Evolutionary conservation across 1,140 invertebrate species (phyloP).

Genomic region (Zaprionus davidi): DNA sequence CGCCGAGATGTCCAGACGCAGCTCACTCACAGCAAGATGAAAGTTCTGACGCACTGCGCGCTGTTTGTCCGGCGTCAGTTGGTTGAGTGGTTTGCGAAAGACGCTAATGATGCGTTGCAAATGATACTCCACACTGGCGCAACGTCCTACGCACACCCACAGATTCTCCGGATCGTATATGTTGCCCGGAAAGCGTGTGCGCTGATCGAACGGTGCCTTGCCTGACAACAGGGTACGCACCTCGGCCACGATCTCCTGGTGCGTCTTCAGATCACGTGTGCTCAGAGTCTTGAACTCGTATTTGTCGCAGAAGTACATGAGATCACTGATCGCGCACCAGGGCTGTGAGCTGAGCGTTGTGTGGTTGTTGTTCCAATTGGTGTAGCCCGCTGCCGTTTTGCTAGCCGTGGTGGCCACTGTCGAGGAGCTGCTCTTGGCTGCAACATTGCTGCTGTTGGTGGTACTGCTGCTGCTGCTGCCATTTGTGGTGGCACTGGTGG

Average conservation of each 20-base stretch:
- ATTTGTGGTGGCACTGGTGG: slow-evolving; percentile 6
- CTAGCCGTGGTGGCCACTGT: slow-evolving; percentile 19
- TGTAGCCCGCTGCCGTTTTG: slow-evolving; percentile 60
- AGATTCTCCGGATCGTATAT: slow-evolving; percentile 80
- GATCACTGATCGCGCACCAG: slow-evolving; percentile 77
- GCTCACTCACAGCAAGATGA: slow-evolving; percentile 74
- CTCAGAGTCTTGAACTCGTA: slow-evolving; percentile 76
- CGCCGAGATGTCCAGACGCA: slow-evolving; percentile 78
- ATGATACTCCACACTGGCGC: slow-evolving; percentile 78
- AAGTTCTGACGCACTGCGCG: slow-evolving; percentile 76
- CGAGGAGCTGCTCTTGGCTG: slow-evolving; percentile 6
- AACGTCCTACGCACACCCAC: slow-evolving; percentile 79
- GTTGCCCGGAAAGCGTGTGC: slow-evolving; percentile 75
- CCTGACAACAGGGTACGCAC: slow-evolving; percentile 61
- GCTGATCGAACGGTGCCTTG: slow-evolving; percentile 70
- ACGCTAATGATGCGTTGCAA: slow-evolving; percentile 74
- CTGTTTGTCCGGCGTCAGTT: slow-evolving; percentile 73
- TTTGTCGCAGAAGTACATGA: slow-evolving; percentile 82
- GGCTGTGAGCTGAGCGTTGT: slow-evolving; percentile 60
- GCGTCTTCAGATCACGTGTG: slow-evolving; percentile 59
- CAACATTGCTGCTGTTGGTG: slow-evolving; percentile 3
- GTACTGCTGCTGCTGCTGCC: slow-evolving; percentile 11
- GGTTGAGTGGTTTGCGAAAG: slow-evolving; percentile 73
- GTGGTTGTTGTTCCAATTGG: slow-evolving; percentile 71
- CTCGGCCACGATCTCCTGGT: slow-evolving; percentile 74